Evolutionary conservation across 2,797 vertebrate species (phyloP), one percentile per base, ranked within the genome.

Genomic region (Morelia viridis): DNA sequence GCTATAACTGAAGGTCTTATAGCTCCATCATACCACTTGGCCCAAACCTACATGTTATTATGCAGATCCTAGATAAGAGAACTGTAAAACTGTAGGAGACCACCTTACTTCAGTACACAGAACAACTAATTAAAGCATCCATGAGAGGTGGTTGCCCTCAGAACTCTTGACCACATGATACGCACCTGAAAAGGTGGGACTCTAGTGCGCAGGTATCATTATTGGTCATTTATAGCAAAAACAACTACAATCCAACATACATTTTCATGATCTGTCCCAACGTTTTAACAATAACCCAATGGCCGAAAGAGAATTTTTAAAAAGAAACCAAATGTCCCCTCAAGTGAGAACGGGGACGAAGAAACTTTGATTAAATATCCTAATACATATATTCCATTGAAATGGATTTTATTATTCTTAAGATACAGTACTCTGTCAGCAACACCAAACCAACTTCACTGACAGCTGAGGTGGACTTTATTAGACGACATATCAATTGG

Each of bases 391-490:
- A 12, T 71, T 90, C 84, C 57, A 24, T 90, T 80, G 46, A 87
- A 31, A 64, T 10, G 50, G 5, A 35, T 68, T 90, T 90, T 87
- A 56, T 80, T 92, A 80, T 84, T 93, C 91, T 90, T 71, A 92
- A 60, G 61, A 61, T 53, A 53, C 31, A 85, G 4, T 80, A 53
- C 87, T 94, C 68, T 80, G 13, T 15, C 56, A 65, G 50, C 68
- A 31, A n/a, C 35, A 10, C n/a, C 53, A 56, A 56, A 89, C 41
- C n/a, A 93, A 92, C 85, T 85, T 90, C 83, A 88, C 9, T 57
- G 89, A 76, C 57, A 28, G 84, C 46, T 60, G 13, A 90, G 31
- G 58, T 83, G 11, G n/a, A 64, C 41, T 91, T 91, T 71, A 57
- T 90, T 93, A 84, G 90, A 92, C 84, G 24, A 13, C 85, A 50